phyloP scores from a whole-genome alignment of 2,113 vertebrate genomes.

The Danionella cerebrum region DNA sequence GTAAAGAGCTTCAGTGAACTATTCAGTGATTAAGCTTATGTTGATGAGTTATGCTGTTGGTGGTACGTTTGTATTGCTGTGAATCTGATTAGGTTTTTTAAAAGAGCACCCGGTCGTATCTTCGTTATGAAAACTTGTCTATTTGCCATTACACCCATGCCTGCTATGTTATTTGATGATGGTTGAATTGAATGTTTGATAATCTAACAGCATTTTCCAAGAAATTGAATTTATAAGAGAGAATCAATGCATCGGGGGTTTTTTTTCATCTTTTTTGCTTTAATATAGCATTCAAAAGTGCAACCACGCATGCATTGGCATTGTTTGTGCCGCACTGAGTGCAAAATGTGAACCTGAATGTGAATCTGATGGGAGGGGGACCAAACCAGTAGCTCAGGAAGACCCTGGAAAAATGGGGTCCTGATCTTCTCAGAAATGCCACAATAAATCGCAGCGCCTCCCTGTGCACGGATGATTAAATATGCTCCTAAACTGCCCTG shows the following conservation, averaged over 20 bases:
- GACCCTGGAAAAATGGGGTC: constrained; percentile 58
- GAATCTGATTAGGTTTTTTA: no score
- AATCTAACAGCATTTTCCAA: no score
- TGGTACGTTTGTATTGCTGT: no score
- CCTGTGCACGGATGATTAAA: constrained; percentile 68
- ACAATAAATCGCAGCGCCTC: constrained; percentile 67
- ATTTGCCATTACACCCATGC: no score
- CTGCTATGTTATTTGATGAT: no score
- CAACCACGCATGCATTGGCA: neutral
- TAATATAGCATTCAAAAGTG: neutral
- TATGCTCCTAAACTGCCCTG: constrained; percentile 70
- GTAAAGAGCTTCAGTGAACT: no score
- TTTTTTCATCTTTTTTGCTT: neutral
- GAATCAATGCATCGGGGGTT: neutral
- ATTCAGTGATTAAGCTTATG: no score
- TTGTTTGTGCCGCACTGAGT: neutral
- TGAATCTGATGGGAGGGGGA: constrained; percentile 35
- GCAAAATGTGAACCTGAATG: constrained; percentile 7
- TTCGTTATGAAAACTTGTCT: no score
- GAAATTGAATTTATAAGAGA: no score
- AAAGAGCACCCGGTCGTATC: no score
- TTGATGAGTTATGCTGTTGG: no score
- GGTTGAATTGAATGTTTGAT: no score
- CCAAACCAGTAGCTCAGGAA: constrained; percentile 30
- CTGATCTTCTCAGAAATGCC: constrained; percentile 73